Evolutionary conservation across 2,888 invertebrate genomes (phyloP).

Genomic region (Halictus ligatus): DNA sequence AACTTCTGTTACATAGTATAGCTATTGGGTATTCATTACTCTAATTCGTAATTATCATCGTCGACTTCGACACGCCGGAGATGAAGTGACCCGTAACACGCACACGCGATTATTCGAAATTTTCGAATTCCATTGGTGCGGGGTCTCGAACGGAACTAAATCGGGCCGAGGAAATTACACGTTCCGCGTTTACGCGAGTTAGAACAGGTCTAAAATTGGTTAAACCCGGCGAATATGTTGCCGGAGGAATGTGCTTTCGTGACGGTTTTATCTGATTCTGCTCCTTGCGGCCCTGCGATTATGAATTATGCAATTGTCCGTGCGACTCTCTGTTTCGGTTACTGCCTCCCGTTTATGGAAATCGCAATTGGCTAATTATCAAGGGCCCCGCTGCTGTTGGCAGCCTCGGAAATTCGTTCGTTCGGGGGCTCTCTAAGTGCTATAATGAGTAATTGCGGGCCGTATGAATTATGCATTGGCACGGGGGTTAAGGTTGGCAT

Average conservation of each 20-base stretch:
- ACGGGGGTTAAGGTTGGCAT: not conserved
- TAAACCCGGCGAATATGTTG: constrained; percentile 13
- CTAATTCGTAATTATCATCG: constrained; percentile 33
- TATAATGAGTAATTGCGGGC: not conserved
- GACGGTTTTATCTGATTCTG: constrained; percentile 45
- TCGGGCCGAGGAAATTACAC: constrained; percentile 40
- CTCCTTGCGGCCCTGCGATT: constrained; percentile 20
- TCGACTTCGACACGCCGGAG: constrained; percentile 29
- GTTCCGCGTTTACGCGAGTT: constrained; percentile 25
- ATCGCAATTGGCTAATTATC: constrained; percentile 29
- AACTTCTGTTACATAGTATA: not conserved
- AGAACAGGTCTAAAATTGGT: not conserved
- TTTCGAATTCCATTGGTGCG: constrained; percentile 10
- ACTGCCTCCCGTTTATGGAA: constrained; percentile 9
- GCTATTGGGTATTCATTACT: constrained; percentile 16
- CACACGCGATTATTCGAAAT: constrained; percentile 29
- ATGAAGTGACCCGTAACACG: constrained; percentile 22
- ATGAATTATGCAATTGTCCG: constrained; percentile 46
- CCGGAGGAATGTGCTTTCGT: constrained; percentile 41
- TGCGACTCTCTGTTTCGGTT: constrained; percentile 26
- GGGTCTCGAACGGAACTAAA: constrained; percentile 30
- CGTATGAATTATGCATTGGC: constrained; percentile 14
- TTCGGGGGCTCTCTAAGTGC: constrained; percentile 11
- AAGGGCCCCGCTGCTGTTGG: not conserved
- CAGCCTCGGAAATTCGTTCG: constrained; percentile 8